Evolutionary conservation across 2,888 invertebrate genomes (phyloP), one percentile per base, ranked within the genome.

Genomic region (Hyposoter didymator): DNA sequence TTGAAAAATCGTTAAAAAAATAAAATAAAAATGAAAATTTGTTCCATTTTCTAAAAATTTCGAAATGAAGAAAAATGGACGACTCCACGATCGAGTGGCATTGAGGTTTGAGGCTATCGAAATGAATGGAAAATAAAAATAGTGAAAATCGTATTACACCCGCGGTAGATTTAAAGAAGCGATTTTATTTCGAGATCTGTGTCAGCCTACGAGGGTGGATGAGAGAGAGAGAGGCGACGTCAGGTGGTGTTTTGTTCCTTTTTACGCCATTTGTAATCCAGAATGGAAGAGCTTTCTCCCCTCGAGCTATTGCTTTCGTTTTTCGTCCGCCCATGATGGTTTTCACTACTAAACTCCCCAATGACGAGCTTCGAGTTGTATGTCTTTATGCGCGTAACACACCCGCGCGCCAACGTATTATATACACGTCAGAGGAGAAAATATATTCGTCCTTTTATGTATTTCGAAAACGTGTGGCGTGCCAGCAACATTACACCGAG

Each of bases 91-190:
- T 52, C 22, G 22, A 55, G 55, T 45, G n/a, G n/a, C n/a, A n/a
- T n/a, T n/a, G n/a, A n/a, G n/a, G n/a, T n/a, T n/a, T n/a, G n/a
- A n/a, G n/a, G n/a, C n/a, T n/a, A n/a, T n/a, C n/a, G n/a, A n/a
- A n/a, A 43, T 47, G 19, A 76, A 45, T 8, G 12, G 12, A 70
- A 69, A 55, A 80, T 84, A 87, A 82, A 75, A 82, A 75, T 84
- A 86, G 88, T 89, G 89, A 90, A 91, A 91, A 91, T 88, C 88
- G 87, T 89, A 90, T 91, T 90, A 90, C 84, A 86, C 88, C 79
- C 72, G 87, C 72, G 87, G 88, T 86, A 84, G 87, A 90, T 89
- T 89, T 87, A 88, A 89, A 90, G 88, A 88, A 89, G 85, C 89
- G 88, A 90, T 91, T 91, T 90, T 89, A 90, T 89, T 88, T 86